Evolutionary conservation across 2,888 invertebrate species (phyloP), one percentile per base, ranked within the genome.

Genomic region (Drosophila anomelani): DNA sequence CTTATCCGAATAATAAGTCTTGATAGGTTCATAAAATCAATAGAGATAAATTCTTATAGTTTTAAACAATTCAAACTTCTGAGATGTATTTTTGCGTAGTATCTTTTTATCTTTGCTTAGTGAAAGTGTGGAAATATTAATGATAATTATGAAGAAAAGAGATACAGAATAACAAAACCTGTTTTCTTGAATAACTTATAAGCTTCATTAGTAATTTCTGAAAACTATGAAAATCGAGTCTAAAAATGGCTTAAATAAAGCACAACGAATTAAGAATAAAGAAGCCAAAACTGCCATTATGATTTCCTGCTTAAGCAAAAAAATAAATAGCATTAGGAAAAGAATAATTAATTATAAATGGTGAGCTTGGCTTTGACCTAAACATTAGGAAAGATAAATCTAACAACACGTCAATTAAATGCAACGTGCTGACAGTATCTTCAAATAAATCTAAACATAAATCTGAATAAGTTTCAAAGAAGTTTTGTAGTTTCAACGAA

Each of bases 361-460:
- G 17, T 13, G 8, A 49, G 32, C 17, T 49, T 49, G 49, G 17
- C 51, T 51, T 51, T 51, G 51, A 51, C 51, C 51, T 5, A 51
- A 51, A 51, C 51, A 51, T 51, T 34, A 34, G 13, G 20, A 51
- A 51, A 51, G 51, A 51, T 51, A 51, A 51, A 51, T 51, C 51
- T 34, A 51, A 20, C 51, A 8, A 34, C 51, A 15, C 13, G 51
- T 9, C 34, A 34, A 51, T 51, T 51, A 51, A 51, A 51, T 51
- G 51, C 51, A 51, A 51, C 51, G 51, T 51, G 49, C 49, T 51
- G 49, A 51, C 49, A 51, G 32, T 51, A 51, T 51, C 51, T 51
- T 8, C 17, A 34, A 20, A 1, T 51, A 51, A 34, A 13, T 49
- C 17, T 32, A 0, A 17, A 32, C 12, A 32, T 7, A 32, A 32